Percentiles rank a stretch among this genome's conserved stretches.
phyloP scores from a whole-genome alignment of 2,888 invertebrate genomes.

The Malthinus flaveolus region DNA sequence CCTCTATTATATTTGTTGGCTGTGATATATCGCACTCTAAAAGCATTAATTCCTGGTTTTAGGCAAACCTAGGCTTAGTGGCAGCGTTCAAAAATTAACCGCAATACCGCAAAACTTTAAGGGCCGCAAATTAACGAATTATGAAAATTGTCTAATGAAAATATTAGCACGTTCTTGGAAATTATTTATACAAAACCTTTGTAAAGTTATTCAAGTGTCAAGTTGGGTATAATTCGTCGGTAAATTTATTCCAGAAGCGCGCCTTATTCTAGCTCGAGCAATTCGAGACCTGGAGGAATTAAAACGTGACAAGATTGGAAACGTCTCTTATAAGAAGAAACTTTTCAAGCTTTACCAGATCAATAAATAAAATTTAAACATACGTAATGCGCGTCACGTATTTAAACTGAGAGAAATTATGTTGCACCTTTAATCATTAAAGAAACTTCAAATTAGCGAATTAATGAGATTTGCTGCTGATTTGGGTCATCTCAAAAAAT shows the following conservation, averaged over 20 bases:
- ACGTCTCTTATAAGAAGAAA: slow-evolving; percentile 35
- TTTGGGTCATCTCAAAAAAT: slow-evolving; percentile 2
- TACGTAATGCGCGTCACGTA: slow-evolving; percentile 22
- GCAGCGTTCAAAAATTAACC: too few species aligned
- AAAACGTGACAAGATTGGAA: slow-evolving; percentile 39
- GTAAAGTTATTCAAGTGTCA: slow-evolving; percentile 13
- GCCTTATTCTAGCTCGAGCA: slow-evolving; percentile 31
- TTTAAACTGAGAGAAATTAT: slow-evolving; percentile 21
- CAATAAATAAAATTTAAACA: slow-evolving; percentile 25
- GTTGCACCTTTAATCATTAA: not conserved
- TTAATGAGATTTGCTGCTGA: not conserved
- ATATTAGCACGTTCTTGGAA: not conserved
- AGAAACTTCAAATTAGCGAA: too few species aligned
- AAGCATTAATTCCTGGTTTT: too few species aligned
- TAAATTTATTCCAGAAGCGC: slow-evolving; percentile 25
- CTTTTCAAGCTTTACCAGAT: slow-evolving; percentile 22
- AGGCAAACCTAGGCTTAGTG: too few species aligned
- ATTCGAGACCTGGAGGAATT: slow-evolving; percentile 30
- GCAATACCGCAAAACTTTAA: too few species aligned
- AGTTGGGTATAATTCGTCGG: slow-evolving; percentile 22
- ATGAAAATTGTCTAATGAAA: too few species aligned
- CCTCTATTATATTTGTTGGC: too few species aligned
- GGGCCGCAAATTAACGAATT: too few species aligned
- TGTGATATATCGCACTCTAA: too few species aligned
- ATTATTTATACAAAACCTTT: slow-evolving; percentile 6